phyloP scores from a whole-genome alignment of 2,113 vertebrate species.

The Albula glossodonta region DNA sequence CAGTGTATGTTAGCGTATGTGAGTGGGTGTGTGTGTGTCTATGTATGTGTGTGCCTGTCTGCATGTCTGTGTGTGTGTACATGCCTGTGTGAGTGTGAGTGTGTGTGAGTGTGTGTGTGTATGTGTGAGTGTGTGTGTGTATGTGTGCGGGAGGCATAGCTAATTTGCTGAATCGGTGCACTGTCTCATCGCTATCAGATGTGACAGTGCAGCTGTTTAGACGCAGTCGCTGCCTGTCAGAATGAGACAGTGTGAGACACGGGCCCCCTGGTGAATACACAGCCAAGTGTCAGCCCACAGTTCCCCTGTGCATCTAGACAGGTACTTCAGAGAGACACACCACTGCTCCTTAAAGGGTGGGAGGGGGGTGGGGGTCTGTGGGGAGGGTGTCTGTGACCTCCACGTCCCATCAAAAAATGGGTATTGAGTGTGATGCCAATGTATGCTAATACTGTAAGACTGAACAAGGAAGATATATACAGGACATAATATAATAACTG shows the following conservation, averaged over 20 bases:
- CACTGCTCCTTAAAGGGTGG: background rate
- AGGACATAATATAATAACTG: no score
- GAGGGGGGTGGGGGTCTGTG: no score
- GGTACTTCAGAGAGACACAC: background rate
- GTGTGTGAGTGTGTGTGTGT: background rate
- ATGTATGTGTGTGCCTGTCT: no score
- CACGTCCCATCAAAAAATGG: no score
- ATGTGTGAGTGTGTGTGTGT: no score
- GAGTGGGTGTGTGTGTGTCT: no score
- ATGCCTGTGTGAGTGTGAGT: background rate
- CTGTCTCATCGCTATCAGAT: background rate
- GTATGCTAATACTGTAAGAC: no score
- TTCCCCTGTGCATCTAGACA: background rate
- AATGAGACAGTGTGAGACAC: background rate
- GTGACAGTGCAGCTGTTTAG: background rate
- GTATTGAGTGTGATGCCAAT: no score
- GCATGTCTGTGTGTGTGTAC: background rate
- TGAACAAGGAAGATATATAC: no score
- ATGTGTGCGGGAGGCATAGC: background rate
- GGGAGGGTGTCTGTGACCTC: no score
- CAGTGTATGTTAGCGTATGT: background rate
- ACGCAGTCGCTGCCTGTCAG: background rate
- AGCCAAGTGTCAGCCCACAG: background rate
- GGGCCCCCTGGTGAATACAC: background rate
- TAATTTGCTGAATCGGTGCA: background rate